Evolutionary conservation across 2,888 invertebrate species (phyloP), one percentile per base, ranked within the genome.

Genomic region (Seira musarum): DNA sequence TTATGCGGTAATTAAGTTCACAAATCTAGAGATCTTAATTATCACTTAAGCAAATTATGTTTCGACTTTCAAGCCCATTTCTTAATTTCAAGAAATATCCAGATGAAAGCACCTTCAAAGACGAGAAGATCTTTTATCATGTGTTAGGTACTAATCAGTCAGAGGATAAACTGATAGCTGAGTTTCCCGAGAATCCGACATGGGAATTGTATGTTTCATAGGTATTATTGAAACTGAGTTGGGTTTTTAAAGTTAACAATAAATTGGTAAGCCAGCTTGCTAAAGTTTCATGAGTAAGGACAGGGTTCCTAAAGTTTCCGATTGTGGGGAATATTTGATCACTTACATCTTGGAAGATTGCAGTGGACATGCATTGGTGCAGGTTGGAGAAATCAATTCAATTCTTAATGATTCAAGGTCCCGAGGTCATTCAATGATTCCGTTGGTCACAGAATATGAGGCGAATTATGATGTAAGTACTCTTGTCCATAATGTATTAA

Each of bases 41-140:
- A 24, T 1, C 8, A 68, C 6, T 15, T 35, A 19, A 46, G 19
- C 1, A 40, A 2, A 17, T 35, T 60, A 8, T 17, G 17, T 60
- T 13, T 17, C 17, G 10, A 17, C 8, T 2, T 35, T 30, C 10
- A 2, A 17, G 10, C 2, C 2, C 21, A 35, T 65, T 65, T 35
- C n/a, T n/a, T n/a, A n/a, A n/a, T n/a, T n/a, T 65, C 15, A 5
- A 46, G 46, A n/a, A 15, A 46, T 60, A 46, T 70, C 19, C 19
- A 1, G 17, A 70, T 6, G 40, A 35, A 0, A 92, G 93, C 80
- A 92, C 93, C 87, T 95, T 94, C 89, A 91, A 94, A 88, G 93
- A 96, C 90, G 98, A 98, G 89, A 97, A 97, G 88, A 90, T 99
- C 64, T 97, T 93, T 89, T 99, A 96, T 90, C 99, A 99, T 89